Evolutionary conservation across 2,797 vertebrate species (phyloP).

Genomic region (Chloroceryle inda): DNA sequence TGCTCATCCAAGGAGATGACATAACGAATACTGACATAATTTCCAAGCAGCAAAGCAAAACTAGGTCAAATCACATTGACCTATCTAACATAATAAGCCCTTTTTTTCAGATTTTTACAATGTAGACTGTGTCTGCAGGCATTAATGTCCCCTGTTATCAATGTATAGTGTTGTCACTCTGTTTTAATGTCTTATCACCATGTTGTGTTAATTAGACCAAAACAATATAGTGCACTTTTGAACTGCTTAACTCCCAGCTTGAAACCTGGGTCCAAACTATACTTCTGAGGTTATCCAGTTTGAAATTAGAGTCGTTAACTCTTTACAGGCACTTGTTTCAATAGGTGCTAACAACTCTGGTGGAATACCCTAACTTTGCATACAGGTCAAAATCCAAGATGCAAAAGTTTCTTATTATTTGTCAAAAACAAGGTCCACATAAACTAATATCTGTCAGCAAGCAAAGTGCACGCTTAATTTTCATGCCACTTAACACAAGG

Average conservation of each 20-base stretch:
- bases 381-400: neutral
- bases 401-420: neutral
- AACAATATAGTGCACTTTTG: slow-evolving; percentile 75
- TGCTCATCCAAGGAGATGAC: slow-evolving; percentile 83
- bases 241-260: slow-evolving; percentile 41
- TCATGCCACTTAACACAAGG: neutral
- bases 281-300: neutral
- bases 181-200: slow-evolving; percentile 76
- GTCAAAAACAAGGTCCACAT: neutral
- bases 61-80: slow-evolving; percentile 93
- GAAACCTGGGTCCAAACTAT: neutral
- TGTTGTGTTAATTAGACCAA: slow-evolving; percentile 81
- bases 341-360: neutral
- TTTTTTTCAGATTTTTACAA: slow-evolving; percentile 79
- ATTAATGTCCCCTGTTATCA: slow-evolving; percentile 80
- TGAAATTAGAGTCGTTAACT: neutral
- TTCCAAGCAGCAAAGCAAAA: slow-evolving; percentile 86
- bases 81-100: slow-evolving; percentile 88
- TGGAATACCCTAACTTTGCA: neutral
- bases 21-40: slow-evolving; percentile 88
- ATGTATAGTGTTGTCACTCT: slow-evolving; percentile 72
- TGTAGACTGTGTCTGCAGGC: slow-evolving; percentile 78
- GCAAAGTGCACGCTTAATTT: neutral
- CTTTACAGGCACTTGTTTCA: neutral
- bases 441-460: neutral